Conservation (phyloP, 2,113 vertebrate species). For the Fukomys damarensis region DNA sequence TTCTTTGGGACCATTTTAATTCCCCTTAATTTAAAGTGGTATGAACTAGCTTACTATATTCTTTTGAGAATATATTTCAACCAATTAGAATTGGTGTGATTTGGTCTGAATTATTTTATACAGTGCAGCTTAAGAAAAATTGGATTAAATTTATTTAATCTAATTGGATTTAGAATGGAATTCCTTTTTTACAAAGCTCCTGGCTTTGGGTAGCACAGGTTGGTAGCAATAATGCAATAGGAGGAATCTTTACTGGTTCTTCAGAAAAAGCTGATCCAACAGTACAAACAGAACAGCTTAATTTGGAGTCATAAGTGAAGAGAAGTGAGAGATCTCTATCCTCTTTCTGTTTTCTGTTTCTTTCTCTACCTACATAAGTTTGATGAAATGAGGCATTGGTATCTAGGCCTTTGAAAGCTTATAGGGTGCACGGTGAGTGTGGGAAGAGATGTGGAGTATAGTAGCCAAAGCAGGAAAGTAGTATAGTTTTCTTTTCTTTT, state of each 20-base stretch:
- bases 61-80: not conserved
- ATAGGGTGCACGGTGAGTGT: too few species aligned
- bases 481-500: not conserved
- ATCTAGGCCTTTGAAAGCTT: not conserved
- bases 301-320: not conserved
- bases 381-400: not conserved
- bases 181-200: not conserved
- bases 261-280: not conserved
- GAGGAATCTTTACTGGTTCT: not conserved
- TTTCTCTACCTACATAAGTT: not conserved
- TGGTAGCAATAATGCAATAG: not conserved
- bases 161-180: not conserved
- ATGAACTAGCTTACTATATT: not conserved
- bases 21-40: not conserved
- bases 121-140: not conserved
- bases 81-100: not conserved
- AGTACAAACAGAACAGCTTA: not conserved
- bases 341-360: not conserved
- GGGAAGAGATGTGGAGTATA: not conserved
- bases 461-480: not conserved
- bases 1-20: not conserved
- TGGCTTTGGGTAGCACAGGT: not conserved
- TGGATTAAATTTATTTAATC: constrained; percentile 22
- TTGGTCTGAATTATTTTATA: not conserved
- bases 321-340: not conserved